Evolutionary conservation across 2,888 invertebrate species (phyloP).

Genomic region (Galerucella nymphaeae): DNA sequence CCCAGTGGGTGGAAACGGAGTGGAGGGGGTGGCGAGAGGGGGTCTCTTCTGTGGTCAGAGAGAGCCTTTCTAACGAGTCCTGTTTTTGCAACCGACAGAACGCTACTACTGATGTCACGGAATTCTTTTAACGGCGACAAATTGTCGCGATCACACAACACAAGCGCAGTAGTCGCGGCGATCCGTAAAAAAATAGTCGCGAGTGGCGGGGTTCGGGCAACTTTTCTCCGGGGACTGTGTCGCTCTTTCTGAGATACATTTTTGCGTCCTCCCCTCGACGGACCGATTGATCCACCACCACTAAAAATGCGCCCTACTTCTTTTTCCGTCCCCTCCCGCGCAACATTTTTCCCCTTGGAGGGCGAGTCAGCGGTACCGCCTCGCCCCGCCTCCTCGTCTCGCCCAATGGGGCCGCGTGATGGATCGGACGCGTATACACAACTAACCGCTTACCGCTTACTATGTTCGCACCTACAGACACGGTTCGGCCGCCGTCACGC

Average conservation of each 20-base stretch:
- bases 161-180: slow-evolving; percentile 65
- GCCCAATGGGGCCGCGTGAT: slow-evolving; percentile 64
- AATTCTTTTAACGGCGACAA: slow-evolving; percentile 67
- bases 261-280: slow-evolving; percentile 64
- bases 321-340: slow-evolving; percentile 62
- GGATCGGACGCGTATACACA: slow-evolving; percentile 64
- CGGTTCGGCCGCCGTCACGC: slow-evolving; percentile 51
- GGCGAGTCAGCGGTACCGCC: slow-evolving; percentile 66
- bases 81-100: slow-evolving; percentile 66
- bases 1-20: slow-evolving; percentile 68
- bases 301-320: slow-evolving; percentile 67
- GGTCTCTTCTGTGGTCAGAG: slow-evolving; percentile 61
- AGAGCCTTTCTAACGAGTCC: slow-evolving; percentile 61
- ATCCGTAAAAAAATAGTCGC: slow-evolving; percentile 61
- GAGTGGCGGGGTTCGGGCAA: slow-evolving; percentile 48
- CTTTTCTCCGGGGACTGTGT: slow-evolving; percentile 62
- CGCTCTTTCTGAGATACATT: slow-evolving; percentile 64
- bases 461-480: slow-evolving; percentile 60
- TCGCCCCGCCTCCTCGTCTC: slow-evolving; percentile 65
- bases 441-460: slow-evolving; percentile 49
- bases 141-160: slow-evolving; percentile 66
- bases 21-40: slow-evolving; percentile 67
- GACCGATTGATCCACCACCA: slow-evolving; percentile 65
- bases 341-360: slow-evolving; percentile 67
- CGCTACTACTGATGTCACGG: slow-evolving; percentile 67